phyloP scores from a whole-genome alignment of 2,888 invertebrate genomes.

The Icerya purchasi region DNA sequence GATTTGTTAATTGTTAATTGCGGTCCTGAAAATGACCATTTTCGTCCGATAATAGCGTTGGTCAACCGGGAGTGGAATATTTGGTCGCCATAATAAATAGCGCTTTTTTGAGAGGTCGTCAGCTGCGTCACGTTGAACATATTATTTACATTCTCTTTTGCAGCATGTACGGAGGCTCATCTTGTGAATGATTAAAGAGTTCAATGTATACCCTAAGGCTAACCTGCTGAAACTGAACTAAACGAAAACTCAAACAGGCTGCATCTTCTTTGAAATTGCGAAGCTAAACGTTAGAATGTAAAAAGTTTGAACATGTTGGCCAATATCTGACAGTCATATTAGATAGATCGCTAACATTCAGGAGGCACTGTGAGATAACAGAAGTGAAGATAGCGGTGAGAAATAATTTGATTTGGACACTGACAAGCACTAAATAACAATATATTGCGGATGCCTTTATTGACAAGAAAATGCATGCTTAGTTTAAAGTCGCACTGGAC shows the following conservation, averaged over 20 bases:
- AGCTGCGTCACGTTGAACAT: neutral
- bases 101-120: neutral
- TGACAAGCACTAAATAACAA: neutral
- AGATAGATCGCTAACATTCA: neutral
- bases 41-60: neutral
- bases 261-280: neutral
- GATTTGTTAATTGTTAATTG: neutral
- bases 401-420: neutral
- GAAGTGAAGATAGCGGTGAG: neutral
- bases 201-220: neutral
- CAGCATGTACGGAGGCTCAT: neutral
- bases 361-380: neutral
- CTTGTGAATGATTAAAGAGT: neutral
- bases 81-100: neutral
- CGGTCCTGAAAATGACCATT: neutral
- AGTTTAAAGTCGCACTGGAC: neutral
- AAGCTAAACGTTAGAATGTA: neutral
- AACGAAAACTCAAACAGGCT: neutral
- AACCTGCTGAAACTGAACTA: neutral
- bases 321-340: neutral
- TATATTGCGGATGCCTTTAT: too few species aligned
- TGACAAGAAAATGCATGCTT: neutral
- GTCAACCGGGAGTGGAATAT: neutral
- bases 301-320: neutral
- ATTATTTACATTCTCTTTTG: neutral